Evolutionary conservation across 2,888 invertebrate species (phyloP).

Genomic region (Notodonta ziczac): DNA sequence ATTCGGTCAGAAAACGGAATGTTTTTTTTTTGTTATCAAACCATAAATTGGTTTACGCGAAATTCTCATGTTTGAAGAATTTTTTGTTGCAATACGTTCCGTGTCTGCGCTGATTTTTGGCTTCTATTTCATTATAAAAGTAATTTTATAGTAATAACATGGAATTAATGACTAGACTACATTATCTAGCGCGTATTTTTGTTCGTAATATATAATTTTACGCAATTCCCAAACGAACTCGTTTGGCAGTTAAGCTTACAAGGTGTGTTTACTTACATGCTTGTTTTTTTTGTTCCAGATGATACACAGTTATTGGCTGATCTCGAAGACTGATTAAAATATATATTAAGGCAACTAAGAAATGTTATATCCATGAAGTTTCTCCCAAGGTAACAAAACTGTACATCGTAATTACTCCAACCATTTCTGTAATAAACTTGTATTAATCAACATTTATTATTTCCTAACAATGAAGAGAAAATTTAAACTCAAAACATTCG

Average conservation of each 20-base stretch:
- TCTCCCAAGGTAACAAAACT: slow-evolving; percentile 62
- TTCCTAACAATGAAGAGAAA: slow-evolving; percentile 77
- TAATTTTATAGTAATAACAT: slow-evolving; percentile 63
- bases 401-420: slow-evolving; percentile 18
- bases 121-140: slow-evolving; percentile 62
- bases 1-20: slow-evolving; percentile 69
- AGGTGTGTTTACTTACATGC: slow-evolving; percentile 37
- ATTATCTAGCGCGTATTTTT: slow-evolving; percentile 42
- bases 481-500: slow-evolving; percentile 81
- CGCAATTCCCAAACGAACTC: slow-evolving; percentile 47
- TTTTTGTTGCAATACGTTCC: slow-evolving; percentile 52
- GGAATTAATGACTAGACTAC: slow-evolving; percentile 51
- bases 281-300: slow-evolving; percentile 71
- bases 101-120: slow-evolving; percentile 42
- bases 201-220: slow-evolving; percentile 54
- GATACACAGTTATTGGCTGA: slow-evolving; percentile 64
- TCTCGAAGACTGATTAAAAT: slow-evolving; percentile 76
- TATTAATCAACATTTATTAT: slow-evolving; percentile 55
- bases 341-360: slow-evolving; percentile 65
- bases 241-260: slow-evolving; percentile 44
- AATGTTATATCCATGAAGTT: slow-evolving; percentile 71
- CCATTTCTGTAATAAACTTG: slow-evolving; percentile 17
- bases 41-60: slow-evolving; percentile 68
- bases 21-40: slow-evolving; percentile 36
- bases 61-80: slow-evolving; percentile 63